A percentile compares a stretch with the other conserved stretches of the same genome.
These are phyloP conservation scores for Galerucella pusilla DNA, from an alignment of 2,888 invertebrate species.

Conservation along the genomic window DNA sequence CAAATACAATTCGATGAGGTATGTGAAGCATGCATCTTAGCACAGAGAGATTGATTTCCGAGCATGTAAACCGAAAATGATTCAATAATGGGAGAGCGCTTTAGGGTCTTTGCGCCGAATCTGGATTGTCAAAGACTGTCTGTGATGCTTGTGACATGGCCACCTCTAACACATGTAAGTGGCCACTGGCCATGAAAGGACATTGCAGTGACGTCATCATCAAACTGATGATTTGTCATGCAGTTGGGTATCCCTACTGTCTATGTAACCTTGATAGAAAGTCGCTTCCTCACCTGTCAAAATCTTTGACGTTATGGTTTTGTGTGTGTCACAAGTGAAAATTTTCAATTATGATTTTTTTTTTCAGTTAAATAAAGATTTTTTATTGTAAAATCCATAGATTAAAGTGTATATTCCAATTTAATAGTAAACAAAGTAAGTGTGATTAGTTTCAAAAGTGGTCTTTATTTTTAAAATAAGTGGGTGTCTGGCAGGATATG, in stretches of 20 bases:
- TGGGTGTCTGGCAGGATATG: slow-evolving; percentile 30
- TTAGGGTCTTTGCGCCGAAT: too few relatives aligned
- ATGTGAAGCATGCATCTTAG: too few relatives aligned
- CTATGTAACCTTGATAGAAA: slow-evolving; percentile 7
- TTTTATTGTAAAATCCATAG: slow-evolving; percentile 20
- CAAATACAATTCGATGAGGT: too few relatives aligned
- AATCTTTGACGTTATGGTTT: slow-evolving; percentile 21
- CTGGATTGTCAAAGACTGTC: too few relatives aligned
- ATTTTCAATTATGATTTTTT: slow-evolving; percentile 29
- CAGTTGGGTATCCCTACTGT: neutral
- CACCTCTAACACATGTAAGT: too few relatives aligned
- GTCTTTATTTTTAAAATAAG: slow-evolving; percentile 18
- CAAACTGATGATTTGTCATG: neutral
- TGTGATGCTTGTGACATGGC: too few relatives aligned
- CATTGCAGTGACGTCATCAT: neutral
- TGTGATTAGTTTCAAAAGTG: slow-evolving; percentile 3
- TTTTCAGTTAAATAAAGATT: slow-evolving; percentile 15
- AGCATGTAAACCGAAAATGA: too few relatives aligned
- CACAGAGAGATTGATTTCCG: too few relatives aligned
- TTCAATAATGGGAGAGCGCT: too few relatives aligned
- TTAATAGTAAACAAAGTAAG: slow-evolving; percentile 24
- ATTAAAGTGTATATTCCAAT: slow-evolving; percentile 17
- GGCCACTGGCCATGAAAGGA: too few relatives aligned
- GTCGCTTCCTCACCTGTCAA: slow-evolving; percentile 22
- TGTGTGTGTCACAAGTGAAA: slow-evolving; percentile 29